Base-by-base conservation (phyloP, 2,888 invertebrate genomes). In the Rotaria socialis region DNA sequence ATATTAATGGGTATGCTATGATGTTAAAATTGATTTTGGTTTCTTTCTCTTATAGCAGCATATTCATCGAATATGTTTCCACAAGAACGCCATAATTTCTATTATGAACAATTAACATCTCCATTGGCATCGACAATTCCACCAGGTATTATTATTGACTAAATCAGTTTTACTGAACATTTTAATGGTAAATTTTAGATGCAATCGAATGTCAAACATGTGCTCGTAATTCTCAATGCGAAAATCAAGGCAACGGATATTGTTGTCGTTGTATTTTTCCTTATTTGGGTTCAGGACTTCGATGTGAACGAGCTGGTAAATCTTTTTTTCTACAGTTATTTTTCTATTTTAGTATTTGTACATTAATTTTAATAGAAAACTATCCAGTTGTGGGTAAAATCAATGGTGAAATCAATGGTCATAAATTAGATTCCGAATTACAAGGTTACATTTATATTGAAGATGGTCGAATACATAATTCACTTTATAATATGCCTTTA, bases 261-360 rank as follows among this genome's bases (percentile, higher is more conserved):
- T 80, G 80, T 80, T 80, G 80, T 47, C 80, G 80, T n/a, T 80
- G 80, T n/a, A 47, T 47, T 14, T 47, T 47, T 47, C 80, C 80
- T n/a, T 80, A 80, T 47, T 11, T 80, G n/a, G 80, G 80, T 11
- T 80, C 80, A 0, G 80, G 80, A 47, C 47, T 47, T n/a, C 43
- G 80, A 80, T 80, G 80, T 80, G 80, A 80, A 80, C 43, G 80
- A 41, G 80, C 80, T 11, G 80, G 80, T 80, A 80, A 80, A 47
- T 47, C 47, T 24, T 2, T 4, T 22, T 67, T 35, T 16, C 16
- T 2, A 16, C 35, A 24, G 2, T 16, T 67, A 2, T 35, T 24
- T 35, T 6, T 14, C 16, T 67, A 5, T 67, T 35, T 27, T 35
- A 22, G 8, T 4, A 16, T 27, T 67, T 67, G 2, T 47, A 3